Conservation (phyloP, 2,888 invertebrate species). For the Ormyrus rosae region DNA sequence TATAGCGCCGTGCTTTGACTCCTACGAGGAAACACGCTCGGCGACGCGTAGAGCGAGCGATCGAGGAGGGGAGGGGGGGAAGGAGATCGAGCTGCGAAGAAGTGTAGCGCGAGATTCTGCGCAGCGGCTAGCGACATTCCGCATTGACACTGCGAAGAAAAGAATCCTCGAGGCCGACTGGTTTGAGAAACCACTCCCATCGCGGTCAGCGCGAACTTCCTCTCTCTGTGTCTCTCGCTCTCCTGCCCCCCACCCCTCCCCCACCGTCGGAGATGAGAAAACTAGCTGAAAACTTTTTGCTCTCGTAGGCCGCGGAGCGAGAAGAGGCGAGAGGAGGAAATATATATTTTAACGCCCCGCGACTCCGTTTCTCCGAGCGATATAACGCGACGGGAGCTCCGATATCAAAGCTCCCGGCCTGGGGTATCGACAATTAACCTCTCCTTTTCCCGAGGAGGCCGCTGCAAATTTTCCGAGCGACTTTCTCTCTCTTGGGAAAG, state of each 20-base stretch:
- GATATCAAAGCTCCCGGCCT: neutral
- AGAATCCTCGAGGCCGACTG: slow-evolving; percentile 68
- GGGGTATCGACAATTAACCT: too few relatives aligned
- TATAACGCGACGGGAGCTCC: neutral
- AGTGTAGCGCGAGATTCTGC: slow-evolving; percentile 37
- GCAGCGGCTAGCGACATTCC: slow-evolving; percentile 62
- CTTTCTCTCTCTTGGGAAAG: neutral
- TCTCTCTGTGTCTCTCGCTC: neutral
- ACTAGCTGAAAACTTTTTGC: slow-evolving; percentile 11
- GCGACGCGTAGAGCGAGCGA: neutral
- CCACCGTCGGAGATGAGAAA: slow-evolving; percentile 8
- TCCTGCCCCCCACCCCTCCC: neutral
- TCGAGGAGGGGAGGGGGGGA: too few relatives aligned
- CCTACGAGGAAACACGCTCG: slow-evolving; percentile 14
- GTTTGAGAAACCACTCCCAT: slow-evolving; percentile 67
- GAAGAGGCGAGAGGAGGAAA: neutral
- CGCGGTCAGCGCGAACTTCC: slow-evolving; percentile 33
- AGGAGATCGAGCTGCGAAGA: neutral
- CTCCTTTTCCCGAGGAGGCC: too few relatives aligned
- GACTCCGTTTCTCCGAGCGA: neutral
- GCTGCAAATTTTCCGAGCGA: neutral
- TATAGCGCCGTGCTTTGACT: neutral
- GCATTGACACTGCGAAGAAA: slow-evolving; percentile 64
- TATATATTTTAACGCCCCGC: neutral
- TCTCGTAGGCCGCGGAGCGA: neutral